Evolutionary conservation across 2,113 vertebrate species (phyloP), one percentile per base, ranked within the genome.

Genomic region (Vidua macroura): DNA sequence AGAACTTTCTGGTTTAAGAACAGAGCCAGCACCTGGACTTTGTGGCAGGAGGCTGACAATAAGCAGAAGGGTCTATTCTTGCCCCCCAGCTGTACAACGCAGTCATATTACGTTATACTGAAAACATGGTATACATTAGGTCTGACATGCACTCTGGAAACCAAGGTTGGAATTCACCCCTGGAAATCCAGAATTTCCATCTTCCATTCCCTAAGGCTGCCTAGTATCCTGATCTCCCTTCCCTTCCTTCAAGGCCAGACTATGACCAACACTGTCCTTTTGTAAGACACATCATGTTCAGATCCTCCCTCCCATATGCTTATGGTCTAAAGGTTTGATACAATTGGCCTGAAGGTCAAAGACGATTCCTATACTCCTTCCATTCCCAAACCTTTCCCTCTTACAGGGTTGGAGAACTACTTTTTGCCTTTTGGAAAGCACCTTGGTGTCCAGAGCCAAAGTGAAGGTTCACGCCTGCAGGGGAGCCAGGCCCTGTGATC

Each of bases 81-180:
- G 3, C n/a, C 12, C 33, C 21, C 5, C 1, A 6, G 1, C 20
- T 66, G 41, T 64, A 86, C 41, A 27, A 72, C 0, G 0, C 52
- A 73, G 62, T 58, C 41, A 13, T 46, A 31, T 39, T 25, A 37
- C 25, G 13, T 76, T 85, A 58, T 8, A 69, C 17, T 88, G 64
- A 39, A 67, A 31, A 44, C 17, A 15, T 15, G 44, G 58, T 49
- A 59, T 39, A 44, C 23, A 28, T 55, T 43, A 67, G 56, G 46
- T 88, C 78, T 83, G 70, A 74, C 15, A 10, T 4, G 18, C 35
- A 88, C 35, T 81, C 48, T 6, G 2, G 44, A 92, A 94, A 93
- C 12, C 76, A 86, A 68, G 39, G 43, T 62, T 3, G 6, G 33
- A 59, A 67, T 70, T 94, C 2, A 8, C 51, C 6, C 55, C 52